Conservation (phyloP, 2,888 invertebrate species). For the Tipula lateralis region DNA sequence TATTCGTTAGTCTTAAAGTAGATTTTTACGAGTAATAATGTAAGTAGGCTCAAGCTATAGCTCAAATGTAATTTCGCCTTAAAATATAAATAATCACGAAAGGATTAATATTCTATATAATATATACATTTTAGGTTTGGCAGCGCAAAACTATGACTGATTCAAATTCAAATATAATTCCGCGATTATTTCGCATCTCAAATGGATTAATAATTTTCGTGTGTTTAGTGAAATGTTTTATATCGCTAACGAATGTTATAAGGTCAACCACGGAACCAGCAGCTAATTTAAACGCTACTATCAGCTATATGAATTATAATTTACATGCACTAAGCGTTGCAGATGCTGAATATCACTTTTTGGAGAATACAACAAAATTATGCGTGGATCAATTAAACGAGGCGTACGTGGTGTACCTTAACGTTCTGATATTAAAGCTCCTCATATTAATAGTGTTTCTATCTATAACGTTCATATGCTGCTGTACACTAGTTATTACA, state of each 20-base stretch:
- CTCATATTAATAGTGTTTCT: neutral
- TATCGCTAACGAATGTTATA: neutral
- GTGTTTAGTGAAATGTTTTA: neutral
- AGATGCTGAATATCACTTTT: neutral
- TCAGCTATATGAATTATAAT: neutral
- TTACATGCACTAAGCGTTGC: neutral
- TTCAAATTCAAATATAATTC: neutral
- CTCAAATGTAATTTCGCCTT: too few species aligned
- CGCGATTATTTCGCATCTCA: neutral
- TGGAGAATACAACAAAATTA: neutral
- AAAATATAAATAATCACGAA: too few species aligned
- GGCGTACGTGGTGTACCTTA: neutral
- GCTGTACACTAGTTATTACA: neutral
- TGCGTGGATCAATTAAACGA: neutral
- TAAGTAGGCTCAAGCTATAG: too few species aligned
- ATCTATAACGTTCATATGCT: neutral
- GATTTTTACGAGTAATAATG: neutral
- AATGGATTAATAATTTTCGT: neutral
- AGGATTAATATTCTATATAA: neutral
- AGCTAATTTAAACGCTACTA: neutral
- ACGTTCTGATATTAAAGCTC: neutral
- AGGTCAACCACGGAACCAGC: neutral
- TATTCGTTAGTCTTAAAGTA: neutral
- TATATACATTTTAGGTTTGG: neutral
- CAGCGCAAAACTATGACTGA: neutral